These are phyloP conservation scores for Tetrax tetrax DNA, from an alignment of 2,113 vertebrate species.

Conservation along the genomic window DNA sequence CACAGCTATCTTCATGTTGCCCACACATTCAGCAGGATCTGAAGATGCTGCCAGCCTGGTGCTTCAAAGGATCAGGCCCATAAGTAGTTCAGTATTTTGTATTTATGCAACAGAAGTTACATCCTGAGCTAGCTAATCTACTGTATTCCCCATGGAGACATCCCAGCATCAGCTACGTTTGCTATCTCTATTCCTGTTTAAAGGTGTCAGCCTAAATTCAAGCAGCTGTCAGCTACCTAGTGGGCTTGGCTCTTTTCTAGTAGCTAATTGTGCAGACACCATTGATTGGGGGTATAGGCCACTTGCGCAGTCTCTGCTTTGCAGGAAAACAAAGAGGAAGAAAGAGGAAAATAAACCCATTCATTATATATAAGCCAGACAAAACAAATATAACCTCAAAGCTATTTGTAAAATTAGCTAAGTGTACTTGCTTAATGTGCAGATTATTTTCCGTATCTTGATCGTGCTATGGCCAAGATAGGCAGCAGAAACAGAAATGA, in stretches of 20 bases:
- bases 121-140: conserved; percentile 18
- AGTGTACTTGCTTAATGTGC: neutral
- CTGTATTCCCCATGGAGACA: conserved; percentile 20
- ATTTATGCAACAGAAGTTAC: conserved; percentile 21
- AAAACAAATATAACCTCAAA: conserved; percentile 46
- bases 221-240: conserved; percentile 57
- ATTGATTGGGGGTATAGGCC: neutral
- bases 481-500: neutral
- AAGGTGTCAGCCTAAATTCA: conserved; percentile 63
- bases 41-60: neutral
- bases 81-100: neutral
- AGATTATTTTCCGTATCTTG: conserved; percentile 1
- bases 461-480: neutral
- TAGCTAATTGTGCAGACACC: conserved; percentile 43
- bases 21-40: neutral
- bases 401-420: conserved; percentile 35
- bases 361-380: conserved; percentile 49
- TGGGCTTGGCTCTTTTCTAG: conserved; percentile 38
- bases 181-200: conserved; percentile 54
- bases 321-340: neutral
- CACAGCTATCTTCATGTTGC: neutral
- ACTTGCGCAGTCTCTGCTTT: conserved; percentile 18
- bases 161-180: neutral
- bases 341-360: conserved; percentile 29
- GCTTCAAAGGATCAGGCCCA: neutral